Conservation (phyloP, 2,797 vertebrate species). For the Tamandua tetradactyla region DNA sequence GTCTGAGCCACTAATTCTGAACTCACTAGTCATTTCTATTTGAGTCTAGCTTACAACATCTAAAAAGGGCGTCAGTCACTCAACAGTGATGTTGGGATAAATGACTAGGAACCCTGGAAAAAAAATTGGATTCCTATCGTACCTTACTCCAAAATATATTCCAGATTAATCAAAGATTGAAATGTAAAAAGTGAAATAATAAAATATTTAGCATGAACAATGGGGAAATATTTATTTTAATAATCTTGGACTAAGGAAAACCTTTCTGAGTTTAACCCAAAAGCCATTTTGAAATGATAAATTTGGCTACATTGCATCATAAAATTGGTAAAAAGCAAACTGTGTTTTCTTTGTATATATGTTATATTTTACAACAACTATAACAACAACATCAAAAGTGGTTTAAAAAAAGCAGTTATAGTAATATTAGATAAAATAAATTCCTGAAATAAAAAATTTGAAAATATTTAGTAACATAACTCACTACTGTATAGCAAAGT, state of each 20-base stretch:
- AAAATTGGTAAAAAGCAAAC: not conserved
- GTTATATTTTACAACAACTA: no score
- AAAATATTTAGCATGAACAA: not conserved
- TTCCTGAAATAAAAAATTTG: no score
- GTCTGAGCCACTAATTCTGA: not conserved
- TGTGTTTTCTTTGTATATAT: no score
- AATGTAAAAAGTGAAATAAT: not conserved
- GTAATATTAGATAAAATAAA: no score
- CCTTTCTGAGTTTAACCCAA: not conserved
- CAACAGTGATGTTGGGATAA: not conserved
- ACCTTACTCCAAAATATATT: not conserved
- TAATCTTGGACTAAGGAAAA: slow-evolving; percentile 2
- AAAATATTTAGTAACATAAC: no score
- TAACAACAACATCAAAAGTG: no score
- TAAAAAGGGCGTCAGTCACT: not conserved
- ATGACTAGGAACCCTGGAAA: not conserved
- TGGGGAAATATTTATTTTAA: not conserved
- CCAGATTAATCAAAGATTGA: not conserved
- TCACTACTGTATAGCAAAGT: no score
- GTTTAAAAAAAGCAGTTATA: no score
- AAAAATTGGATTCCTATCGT: not conserved
- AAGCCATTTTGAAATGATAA: slow-evolving; percentile 1
- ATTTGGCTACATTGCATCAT: not conserved
- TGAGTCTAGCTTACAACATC: not conserved
- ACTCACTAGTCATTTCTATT: not conserved